Conservation (phyloP, 2,113 vertebrate species). For the Austrofundulus limnaeus region DNA sequence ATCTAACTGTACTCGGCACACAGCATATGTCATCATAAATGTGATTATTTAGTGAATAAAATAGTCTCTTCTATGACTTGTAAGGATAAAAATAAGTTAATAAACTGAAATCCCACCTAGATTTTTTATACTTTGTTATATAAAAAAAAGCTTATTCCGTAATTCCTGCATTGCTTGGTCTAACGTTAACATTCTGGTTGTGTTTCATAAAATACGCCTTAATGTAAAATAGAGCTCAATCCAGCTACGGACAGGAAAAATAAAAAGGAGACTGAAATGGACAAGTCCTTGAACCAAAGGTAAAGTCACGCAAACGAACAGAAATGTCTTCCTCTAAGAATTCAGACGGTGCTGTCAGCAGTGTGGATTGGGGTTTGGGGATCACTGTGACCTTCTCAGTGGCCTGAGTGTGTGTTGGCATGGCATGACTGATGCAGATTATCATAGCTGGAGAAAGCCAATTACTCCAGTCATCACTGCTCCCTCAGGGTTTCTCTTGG, state of each 20-base stretch:
- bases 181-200: background rate
- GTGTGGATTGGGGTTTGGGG: conserved; percentile 35
- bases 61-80: conserved; percentile 4
- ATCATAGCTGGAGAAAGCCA: conserved; percentile 75
- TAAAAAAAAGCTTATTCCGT: too few species aligned
- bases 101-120: too few species aligned
- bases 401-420: conserved; percentile 62
- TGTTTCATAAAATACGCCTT: background rate
- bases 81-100: background rate
- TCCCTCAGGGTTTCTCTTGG: conserved; percentile 57
- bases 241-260: background rate
- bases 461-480: conserved; percentile 73
- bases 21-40: background rate
- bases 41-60: conserved; percentile 1
- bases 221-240: background rate
- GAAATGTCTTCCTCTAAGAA: conserved; percentile 29
- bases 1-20: background rate
- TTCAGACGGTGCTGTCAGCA: conserved; percentile 30
- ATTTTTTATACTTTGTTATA: too few species aligned
- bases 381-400: conserved; percentile 65
- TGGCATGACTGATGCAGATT: conserved; percentile 75
- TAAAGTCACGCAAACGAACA: conserved; percentile 10
- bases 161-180: background rate
- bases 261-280: background rate
- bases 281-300: conserved; percentile 3